A percentile compares a stretch with the other conserved stretches of the same genome.
Evolutionary conservation across 1,140 invertebrate genomes (phyloP).

Genomic region (Atta texana): DNA sequence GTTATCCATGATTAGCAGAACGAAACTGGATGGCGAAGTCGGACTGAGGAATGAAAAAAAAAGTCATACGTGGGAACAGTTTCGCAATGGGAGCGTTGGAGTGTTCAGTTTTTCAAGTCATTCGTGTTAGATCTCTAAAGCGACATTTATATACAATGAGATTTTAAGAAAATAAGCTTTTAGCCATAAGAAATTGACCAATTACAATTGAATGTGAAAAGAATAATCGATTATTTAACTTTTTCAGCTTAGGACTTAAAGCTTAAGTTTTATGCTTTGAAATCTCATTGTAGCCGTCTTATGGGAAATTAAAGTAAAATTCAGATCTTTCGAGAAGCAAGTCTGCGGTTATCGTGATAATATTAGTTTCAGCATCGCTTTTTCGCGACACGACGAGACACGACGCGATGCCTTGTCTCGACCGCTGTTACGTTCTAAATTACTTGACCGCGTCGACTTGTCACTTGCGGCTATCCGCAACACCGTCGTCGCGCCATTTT

Average conservation of each 20-base stretch:
- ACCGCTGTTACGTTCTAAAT: slow-evolving; percentile 38
- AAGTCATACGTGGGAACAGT: slow-evolving; percentile 46
- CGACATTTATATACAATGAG: no score
- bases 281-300: no score
- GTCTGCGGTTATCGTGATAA: slow-evolving; percentile 17
- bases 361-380: slow-evolving; percentile 27
- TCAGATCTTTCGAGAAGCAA: slow-evolving; percentile 13
- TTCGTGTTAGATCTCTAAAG: not conserved
- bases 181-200: no score
- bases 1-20: slow-evolving; percentile 26
- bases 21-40: slow-evolving; percentile 30
- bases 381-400: not conserved
- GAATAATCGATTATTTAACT: no score
- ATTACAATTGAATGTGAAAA: no score
- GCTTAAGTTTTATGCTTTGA: no score
- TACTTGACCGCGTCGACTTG: slow-evolving; percentile 18
- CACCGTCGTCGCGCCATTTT: slow-evolving; percentile 17
- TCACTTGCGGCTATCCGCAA: slow-evolving; percentile 64
- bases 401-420: not conserved
- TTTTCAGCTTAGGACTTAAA: no score
- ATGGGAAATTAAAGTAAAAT: slow-evolving; percentile 7
- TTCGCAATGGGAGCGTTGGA: slow-evolving; percentile 11
- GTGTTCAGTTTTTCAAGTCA: not conserved
- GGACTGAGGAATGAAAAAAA: slow-evolving; percentile 33
- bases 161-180: no score